These are phyloP conservation scores for Drosophila kepulauana DNA, from an alignment of 1,140 invertebrate genomes.

Conservation along the genomic window DNA sequence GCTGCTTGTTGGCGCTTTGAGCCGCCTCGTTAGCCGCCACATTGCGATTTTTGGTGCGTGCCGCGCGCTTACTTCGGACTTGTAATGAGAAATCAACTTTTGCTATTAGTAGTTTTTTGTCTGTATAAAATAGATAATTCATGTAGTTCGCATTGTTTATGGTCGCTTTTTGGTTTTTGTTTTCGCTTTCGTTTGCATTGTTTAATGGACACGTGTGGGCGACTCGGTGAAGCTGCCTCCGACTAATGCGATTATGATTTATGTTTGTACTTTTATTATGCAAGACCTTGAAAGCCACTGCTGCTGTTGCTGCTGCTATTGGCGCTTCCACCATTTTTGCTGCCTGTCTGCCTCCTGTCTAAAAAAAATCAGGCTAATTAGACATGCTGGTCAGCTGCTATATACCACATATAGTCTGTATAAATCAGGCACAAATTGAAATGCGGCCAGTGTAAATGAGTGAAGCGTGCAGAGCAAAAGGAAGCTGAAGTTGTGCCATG, in stretches of 20 bases:
- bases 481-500: not conserved
- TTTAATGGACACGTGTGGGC: constrained; percentile 60
- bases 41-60: constrained; percentile 58
- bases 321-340: constrained; percentile 1
- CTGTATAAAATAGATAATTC: constrained; percentile 72
- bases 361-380: constrained; percentile 61
- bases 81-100: constrained; percentile 61
- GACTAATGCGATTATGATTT: constrained; percentile 78
- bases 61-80: constrained; percentile 13
- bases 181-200: constrained; percentile 14
- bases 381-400: constrained; percentile 62
- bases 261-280: constrained; percentile 37
- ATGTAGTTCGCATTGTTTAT: constrained; percentile 39
- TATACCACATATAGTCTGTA: constrained; percentile 7
- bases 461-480: constrained; percentile 10
- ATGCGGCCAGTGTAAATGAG: constrained; percentile 40
- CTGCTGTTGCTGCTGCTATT: not conserved
- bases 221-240: constrained; percentile 42
- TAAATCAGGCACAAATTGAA: constrained; percentile 61
- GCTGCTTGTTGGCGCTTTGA: constrained; percentile 64
- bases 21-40: constrained; percentile 68
- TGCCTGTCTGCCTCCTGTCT: constrained; percentile 43
- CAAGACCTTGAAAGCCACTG: constrained; percentile 60
- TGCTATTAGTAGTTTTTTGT: constrained; percentile 71
- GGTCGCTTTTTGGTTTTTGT: constrained; percentile 9